Conservation (phyloP, 2,888 invertebrate species). For the Cynaeus angustus region DNA sequence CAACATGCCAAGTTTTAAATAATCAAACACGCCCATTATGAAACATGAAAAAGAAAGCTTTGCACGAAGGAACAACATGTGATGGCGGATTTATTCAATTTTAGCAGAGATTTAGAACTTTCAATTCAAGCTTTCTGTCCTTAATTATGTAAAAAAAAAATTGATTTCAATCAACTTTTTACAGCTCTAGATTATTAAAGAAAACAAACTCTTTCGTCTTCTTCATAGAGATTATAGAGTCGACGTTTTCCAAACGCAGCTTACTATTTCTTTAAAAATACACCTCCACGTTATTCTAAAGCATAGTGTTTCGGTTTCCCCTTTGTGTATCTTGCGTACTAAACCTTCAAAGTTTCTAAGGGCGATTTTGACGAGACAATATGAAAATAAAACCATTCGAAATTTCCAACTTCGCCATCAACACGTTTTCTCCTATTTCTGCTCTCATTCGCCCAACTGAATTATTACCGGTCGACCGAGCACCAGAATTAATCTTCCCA, state of each 20-base stretch:
- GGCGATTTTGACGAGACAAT: slow-evolving; percentile 12
- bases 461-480: slow-evolving; percentile 50
- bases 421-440: slow-evolving; percentile 45
- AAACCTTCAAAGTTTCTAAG: slow-evolving; percentile 56
- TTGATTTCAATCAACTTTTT: not conserved
- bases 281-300: not conserved
- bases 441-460: slow-evolving; percentile 37
- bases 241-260: not conserved
- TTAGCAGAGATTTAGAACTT: no score
- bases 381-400: slow-evolving; percentile 51
- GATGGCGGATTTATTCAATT: no score
- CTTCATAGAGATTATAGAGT: not conserved
- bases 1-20: not conserved
- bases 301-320: slow-evolving; percentile 3
- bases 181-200: no score
- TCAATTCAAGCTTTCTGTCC: no score
- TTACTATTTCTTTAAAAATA: not conserved
- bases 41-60: not conserved
- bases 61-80: no score
- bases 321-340: slow-evolving; percentile 28
- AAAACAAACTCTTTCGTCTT: no score
- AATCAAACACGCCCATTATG: not conserved
- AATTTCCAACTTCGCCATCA: slow-evolving; percentile 52
- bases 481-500: slow-evolving; percentile 54
- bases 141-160: no score